Percentiles rank a stretch among this genome's conserved stretches.
These are phyloP conservation scores for Zoanthus solanderi DNA, from an alignment of 92 coral and sea anemone genomes.

Conservation along the genomic window DNA sequence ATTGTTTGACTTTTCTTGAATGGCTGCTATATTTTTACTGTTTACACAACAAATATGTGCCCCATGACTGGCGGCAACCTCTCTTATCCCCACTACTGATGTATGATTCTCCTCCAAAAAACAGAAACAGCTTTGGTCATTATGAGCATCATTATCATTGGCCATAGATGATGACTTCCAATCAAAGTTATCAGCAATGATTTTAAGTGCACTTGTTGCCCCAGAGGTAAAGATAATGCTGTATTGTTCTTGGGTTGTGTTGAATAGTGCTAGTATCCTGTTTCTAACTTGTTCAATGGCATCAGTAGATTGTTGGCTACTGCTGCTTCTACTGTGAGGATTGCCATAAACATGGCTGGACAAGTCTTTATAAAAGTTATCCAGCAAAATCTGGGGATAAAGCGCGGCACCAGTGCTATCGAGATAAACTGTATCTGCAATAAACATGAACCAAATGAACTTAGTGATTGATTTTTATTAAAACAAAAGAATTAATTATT, in stretches of 20 bases:
- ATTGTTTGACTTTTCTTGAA: background rate
- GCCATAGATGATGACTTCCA: slow-evolving; percentile 55
- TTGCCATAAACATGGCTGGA: slow-evolving; percentile 86
- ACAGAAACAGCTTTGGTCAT: slow-evolving; percentile 67
- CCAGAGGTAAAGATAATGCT: slow-evolving; percentile 91
- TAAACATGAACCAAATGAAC: background rate
- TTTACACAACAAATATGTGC: slow-evolving; percentile 70
- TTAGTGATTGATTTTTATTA: background rate
- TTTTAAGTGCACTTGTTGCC: slow-evolving; percentile 84
- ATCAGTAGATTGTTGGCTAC: slow-evolving; percentile 83
- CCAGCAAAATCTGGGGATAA: slow-evolving; percentile 85
- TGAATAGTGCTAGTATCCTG: slow-evolving; percentile 80
- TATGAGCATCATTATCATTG: background rate
- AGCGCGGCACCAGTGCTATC: slow-evolving; percentile 91
- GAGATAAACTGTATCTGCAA: slow-evolving; percentile 81
- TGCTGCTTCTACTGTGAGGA: slow-evolving; percentile 91
- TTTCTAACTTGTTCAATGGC: slow-evolving; percentile 81
- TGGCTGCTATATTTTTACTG: slow-evolving; percentile 56
- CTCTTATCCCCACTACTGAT: slow-evolving; percentile 96
- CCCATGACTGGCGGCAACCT: slow-evolving; percentile 74
- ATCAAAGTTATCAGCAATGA: slow-evolving; percentile 84
- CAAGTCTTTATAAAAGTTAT: slow-evolving; percentile 68
- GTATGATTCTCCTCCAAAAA: slow-evolving; percentile 91
- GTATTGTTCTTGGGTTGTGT: slow-evolving; percentile 81
- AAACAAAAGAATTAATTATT: background rate